Conservation (phyloP, 2,888 invertebrate genomes). For the Lycophotia porphyrea region DNA sequence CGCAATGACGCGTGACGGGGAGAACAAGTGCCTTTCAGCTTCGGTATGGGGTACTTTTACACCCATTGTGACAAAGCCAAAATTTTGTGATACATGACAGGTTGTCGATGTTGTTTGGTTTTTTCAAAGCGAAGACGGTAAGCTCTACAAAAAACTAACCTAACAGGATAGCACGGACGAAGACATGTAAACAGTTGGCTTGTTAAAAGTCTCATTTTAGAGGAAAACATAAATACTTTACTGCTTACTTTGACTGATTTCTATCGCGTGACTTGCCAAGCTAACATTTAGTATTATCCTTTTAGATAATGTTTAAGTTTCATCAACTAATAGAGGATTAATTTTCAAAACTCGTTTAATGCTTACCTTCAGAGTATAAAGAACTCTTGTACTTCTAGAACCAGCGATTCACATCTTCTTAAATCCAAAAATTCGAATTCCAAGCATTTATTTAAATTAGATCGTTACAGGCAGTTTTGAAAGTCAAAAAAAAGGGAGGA, state of each 20-base stretch:
- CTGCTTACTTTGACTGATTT: background rate
- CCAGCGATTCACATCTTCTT: too few species aligned
- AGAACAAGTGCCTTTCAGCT: too few species aligned
- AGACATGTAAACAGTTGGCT: background rate
- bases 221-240: background rate
- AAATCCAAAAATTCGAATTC: too few species aligned
- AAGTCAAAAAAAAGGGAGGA: too few species aligned
- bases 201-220: background rate
- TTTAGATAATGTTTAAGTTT: background rate
- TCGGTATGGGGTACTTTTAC: too few species aligned
- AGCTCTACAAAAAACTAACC: background rate
- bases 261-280: background rate
- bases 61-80: too few species aligned
- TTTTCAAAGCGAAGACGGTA: background rate
- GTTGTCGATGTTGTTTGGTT: background rate
- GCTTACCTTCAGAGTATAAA: background rate
- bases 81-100: background rate
- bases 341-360: background rate
- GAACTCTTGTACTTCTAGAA: background rate
- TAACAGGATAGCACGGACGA: background rate
- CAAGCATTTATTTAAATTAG: too few species aligned
- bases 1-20: too few species aligned
- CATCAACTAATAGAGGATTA: background rate
- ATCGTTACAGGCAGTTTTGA: too few species aligned
- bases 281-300: background rate